Evolutionary conservation across 2,113 vertebrate genomes (phyloP).

Genomic region (Corythaeola cristata): DNA sequence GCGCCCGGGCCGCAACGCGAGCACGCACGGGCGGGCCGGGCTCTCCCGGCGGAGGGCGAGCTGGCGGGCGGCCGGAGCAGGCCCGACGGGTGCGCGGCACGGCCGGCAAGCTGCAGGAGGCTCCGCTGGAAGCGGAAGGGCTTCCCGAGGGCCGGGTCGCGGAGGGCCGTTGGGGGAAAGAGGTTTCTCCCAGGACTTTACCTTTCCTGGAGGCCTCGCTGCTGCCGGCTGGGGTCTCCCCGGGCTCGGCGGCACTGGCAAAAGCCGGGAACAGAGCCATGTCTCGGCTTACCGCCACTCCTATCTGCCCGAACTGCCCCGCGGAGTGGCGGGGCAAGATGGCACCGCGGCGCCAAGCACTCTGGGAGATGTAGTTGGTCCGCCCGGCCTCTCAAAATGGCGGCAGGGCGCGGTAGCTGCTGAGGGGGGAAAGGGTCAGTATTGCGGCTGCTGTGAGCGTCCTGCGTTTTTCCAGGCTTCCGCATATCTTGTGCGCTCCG

Average conservation of each 20-base stretch:
- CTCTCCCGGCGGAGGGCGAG: not conserved
- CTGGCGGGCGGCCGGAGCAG: not conserved
- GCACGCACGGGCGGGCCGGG: too few species aligned
- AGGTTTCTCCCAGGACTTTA: not conserved
- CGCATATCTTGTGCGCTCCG: fast-evolving
- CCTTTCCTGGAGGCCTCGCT: conserved; percentile 30
- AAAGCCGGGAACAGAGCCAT: conserved; percentile 76
- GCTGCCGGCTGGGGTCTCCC: not conserved
- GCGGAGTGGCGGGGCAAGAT: not conserved
- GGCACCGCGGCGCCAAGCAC: not conserved
- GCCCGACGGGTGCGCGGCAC: not conserved
- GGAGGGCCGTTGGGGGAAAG: not conserved
- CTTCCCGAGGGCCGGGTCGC: not conserved
- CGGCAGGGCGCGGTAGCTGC: fast-evolving
- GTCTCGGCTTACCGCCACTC: not conserved
- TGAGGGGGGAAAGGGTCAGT: fast-evolving
- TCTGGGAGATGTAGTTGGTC: conserved; percentile 47
- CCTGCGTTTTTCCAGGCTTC: fast-evolving
- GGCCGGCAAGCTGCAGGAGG: too few species aligned
- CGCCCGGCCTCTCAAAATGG: not conserved
- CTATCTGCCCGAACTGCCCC: not conserved
- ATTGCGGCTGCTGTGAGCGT: fast-evolving
- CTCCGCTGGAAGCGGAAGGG: not conserved
- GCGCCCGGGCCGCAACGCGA: not conserved
- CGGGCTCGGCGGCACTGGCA: not conserved